Conservation (phyloP, 1,140 invertebrate genomes). For the Mamestra configurata region DNA sequence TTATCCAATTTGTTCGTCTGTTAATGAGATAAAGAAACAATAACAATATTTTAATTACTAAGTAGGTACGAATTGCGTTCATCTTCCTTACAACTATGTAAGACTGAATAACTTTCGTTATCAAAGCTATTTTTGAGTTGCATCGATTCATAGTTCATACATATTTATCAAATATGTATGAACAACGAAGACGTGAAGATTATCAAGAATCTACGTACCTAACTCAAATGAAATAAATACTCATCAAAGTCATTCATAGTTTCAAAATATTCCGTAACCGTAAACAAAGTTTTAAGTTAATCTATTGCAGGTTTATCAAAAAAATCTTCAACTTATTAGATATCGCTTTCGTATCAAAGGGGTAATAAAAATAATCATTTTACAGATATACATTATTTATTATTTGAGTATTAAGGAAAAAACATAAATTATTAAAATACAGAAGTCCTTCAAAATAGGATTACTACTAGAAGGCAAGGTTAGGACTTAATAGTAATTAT, state of each 20-base stretch:
- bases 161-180: too few relatives aligned
- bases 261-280: background rate
- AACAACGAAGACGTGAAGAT: too few relatives aligned
- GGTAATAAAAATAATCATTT: constrained; percentile 29
- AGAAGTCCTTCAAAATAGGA: constrained; percentile 1
- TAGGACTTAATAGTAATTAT: background rate
- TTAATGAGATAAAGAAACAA: constrained; percentile 37
- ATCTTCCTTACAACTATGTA: constrained; percentile 8
- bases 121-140: background rate
- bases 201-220: too few relatives aligned
- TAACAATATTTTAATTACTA: constrained; percentile 30
- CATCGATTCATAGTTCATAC: background rate
- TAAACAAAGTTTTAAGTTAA: constrained; percentile 16
- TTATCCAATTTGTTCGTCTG: constrained; percentile 42
- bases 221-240: too few relatives aligned
- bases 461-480: background rate
- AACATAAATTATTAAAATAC: background rate
- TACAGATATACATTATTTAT: constrained; percentile 22
- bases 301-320: background rate
- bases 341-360: constrained; percentile 27
- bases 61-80: background rate
- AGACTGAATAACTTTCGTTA: background rate
- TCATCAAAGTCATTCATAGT: background rate
- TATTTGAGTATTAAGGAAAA: constrained; percentile 16
- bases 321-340: constrained; percentile 24